Percentiles rank a stretch among this genome's conserved stretches.
These are phyloP conservation scores for Pomacea canaliculata DNA, from an alignment of 2,888 invertebrate genomes.

Conservation along the genomic window DNA sequence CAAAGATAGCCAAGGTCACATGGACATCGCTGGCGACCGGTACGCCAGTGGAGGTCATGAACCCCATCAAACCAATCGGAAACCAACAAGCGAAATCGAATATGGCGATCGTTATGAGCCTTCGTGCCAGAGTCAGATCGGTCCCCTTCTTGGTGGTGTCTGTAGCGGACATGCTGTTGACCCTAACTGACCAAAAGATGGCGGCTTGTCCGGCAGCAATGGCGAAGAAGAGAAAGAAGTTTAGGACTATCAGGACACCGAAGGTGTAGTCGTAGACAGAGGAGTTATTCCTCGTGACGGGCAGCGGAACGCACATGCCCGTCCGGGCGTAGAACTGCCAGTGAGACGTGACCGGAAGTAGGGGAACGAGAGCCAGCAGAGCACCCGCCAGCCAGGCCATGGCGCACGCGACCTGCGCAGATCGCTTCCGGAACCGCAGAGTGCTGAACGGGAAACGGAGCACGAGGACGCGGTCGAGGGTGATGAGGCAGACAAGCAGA, in stretches of 20 bases:
- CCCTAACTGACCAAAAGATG: conserved; percentile 57
- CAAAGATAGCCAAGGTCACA: conserved; percentile 2
- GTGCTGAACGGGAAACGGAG: conserved; percentile 73
- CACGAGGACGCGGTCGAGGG: conserved; percentile 73
- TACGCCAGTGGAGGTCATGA: not conserved
- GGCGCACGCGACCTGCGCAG: conserved; percentile 41
- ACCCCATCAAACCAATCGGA: conserved; percentile 1
- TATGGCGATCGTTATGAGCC: conserved; percentile 6
- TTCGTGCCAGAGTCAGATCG: conserved; percentile 3
- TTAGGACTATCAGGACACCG: conserved; percentile 61
- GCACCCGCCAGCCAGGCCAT: conserved; percentile 53
- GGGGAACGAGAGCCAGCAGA: conserved; percentile 56
- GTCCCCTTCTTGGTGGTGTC: not conserved
- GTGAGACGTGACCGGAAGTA: conserved; percentile 41
- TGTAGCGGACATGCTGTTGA: not conserved
- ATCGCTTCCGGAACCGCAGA: conserved; percentile 43
- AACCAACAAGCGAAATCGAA: conserved; percentile 14
- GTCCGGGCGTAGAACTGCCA: conserved; percentile 59
- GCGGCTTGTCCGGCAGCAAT: conserved; percentile 60
- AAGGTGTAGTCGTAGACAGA: conserved; percentile 66
- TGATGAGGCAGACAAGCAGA: conserved; percentile 26
- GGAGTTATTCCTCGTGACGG: conserved; percentile 60
- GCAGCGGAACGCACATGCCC: conserved; percentile 64
- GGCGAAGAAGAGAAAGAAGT: conserved; percentile 58
- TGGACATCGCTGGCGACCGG: conserved; percentile 1